A percentile compares a stretch with the other conserved stretches of the same genome.
Evolutionary conservation across 2,113 vertebrate genomes (phyloP).

Genomic region (Podiceps cristatus): DNA sequence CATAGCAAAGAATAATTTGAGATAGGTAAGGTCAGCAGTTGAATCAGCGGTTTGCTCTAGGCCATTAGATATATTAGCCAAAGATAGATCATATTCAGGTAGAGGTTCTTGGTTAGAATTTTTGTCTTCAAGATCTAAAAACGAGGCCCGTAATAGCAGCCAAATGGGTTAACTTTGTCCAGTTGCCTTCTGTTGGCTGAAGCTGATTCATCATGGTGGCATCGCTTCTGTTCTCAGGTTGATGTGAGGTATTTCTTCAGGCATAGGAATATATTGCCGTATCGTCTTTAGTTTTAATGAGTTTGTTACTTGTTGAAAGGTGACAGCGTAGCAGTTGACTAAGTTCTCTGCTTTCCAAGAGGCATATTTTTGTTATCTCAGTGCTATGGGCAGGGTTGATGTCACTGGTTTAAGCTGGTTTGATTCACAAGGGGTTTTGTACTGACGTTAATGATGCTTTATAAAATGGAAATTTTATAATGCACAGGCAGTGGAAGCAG

Average conservation of each 20-base stretch:
- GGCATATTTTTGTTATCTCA: not conserved
- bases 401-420: not conserved
- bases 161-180: not conserved
- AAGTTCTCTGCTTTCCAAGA: not conserved
- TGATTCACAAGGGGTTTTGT: not conserved
- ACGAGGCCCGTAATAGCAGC: not conserved
- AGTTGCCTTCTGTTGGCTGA: not conserved
- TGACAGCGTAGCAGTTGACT: not conserved
- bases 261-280: not conserved
- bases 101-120: not conserved
- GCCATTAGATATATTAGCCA: not conserved
- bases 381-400: not conserved
- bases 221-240: not conserved
- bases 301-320: not conserved
- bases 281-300: constrained; percentile 1
- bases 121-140: not conserved
- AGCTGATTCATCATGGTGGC: not conserved
- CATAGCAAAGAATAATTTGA: not conserved
- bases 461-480: too few species aligned
- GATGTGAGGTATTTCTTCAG: not conserved
- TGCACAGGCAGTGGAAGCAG: too few species aligned
- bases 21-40: not conserved
- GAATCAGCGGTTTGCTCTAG: not conserved
- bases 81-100: not conserved
- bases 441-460: constrained; percentile 12